Evolutionary conservation across 2,888 invertebrate species (phyloP), one percentile per base, ranked within the genome.

Genomic region (Papilio gigon): DNA sequence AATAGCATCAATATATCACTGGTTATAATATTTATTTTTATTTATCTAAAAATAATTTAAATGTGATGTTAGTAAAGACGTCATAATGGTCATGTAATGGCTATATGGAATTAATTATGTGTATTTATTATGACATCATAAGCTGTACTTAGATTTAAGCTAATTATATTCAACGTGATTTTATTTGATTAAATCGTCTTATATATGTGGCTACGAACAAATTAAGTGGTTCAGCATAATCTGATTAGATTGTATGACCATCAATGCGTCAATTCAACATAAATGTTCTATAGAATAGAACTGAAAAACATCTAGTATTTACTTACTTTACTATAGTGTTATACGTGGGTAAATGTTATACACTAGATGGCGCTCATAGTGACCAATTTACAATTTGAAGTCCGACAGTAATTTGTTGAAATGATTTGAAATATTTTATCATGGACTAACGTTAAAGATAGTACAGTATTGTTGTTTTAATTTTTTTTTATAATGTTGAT

Each of bases 171-270:
- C 58, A 22, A 58, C 22, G n/a, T 35, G 22, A 25, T 58, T 59
- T 58, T 58, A 65, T 59, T 65, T 17, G 35, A 37, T 30, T 56
- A 9, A 58, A 65, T 58, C 58, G 30, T 42, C 56, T 65, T 65
- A 65, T 58, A 58, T 44, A 20, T 5, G 42, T 42, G 6, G 42
- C 65, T 42, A 17, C 30, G 56, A 56, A 42, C 2, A 53, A 17
- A 53, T 25, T 35, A n/a, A 37, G 25, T 25, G 22, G 37, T 25
- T 22, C 5, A 35, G n/a, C 22, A 14, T 40, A 61, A 61, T 61
- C 44, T 61, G 61, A 61, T 61, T 61, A 61, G 42, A 30, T 27
- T 17, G 22, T 25, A 11, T 47, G 12, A 17, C 17, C 6, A 17
- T n/a, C 1, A 11, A 40, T 12, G 4, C 12, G 25, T 50, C 11